phyloP scores from a whole-genome alignment of 2,113 vertebrate genomes.

The Saccopteryx bilineata region DNA sequence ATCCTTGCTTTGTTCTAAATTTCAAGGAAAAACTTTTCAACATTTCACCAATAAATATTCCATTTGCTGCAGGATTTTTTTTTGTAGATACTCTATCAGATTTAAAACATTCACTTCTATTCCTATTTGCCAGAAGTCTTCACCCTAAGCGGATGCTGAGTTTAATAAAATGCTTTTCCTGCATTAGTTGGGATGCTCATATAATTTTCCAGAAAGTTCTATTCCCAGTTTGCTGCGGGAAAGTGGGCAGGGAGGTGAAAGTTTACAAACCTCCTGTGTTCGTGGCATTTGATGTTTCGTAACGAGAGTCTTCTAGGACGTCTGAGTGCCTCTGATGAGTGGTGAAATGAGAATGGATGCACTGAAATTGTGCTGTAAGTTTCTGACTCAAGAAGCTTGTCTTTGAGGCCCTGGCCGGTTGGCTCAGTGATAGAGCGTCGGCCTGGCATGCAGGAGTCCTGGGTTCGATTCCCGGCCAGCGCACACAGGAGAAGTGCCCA shows the following conservation, averaged over 20 bases:
- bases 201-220: background rate
- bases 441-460: too few species aligned
- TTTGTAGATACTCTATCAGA: background rate
- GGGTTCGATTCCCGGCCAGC: too few species aligned
- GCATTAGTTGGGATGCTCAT: background rate
- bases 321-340: background rate
- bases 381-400: background rate
- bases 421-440: too few species aligned
- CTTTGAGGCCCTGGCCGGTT: background rate
- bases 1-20: background rate
- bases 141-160: background rate
- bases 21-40: slow-evolving; percentile 19
- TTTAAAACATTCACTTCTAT: background rate
- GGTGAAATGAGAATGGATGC: background rate
- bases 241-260: background rate
- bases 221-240: background rate
- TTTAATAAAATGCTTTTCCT: background rate
- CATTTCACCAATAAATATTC: background rate
- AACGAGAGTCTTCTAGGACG: background rate
- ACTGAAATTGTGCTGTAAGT: background rate
- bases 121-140: slow-evolving; percentile 21
- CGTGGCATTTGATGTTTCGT: background rate
- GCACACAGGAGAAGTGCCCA: too few species aligned
- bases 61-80: background rate
- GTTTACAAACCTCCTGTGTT: background rate